Evolutionary conservation across 2,113 vertebrate genomes (phyloP).

Genomic region (Tachycineta bicolor): DNA sequence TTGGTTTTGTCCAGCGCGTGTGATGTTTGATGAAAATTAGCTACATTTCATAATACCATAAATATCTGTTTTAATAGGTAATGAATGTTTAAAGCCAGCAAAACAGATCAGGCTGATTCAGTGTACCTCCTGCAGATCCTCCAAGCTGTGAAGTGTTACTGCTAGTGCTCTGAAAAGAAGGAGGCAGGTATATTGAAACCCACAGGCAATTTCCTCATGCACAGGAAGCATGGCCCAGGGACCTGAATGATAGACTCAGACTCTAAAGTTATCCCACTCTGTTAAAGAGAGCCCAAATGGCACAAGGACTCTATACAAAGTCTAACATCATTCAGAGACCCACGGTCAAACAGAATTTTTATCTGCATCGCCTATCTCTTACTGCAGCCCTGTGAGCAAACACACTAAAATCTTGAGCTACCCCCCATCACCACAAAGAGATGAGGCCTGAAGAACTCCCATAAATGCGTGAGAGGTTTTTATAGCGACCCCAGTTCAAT

Average conservation of each 20-base stretch:
- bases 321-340: background rate
- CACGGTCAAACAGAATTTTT: background rate
- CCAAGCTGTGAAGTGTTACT: background rate
- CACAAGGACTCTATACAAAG: background rate
- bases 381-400: background rate
- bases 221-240: background rate
- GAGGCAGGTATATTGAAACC: background rate
- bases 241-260: background rate
- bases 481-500: background rate
- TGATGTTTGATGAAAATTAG: background rate
- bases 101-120: background rate
- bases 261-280: background rate
- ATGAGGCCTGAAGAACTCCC: background rate
- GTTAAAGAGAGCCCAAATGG: background rate
- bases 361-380: background rate
- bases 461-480: background rate
- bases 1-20: background rate
- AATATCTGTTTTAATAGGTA: background rate
- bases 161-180: background rate
- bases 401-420: background rate
- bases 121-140: background rate
- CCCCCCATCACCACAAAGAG: background rate
- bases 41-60: background rate
- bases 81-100: background rate
- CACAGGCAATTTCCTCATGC: background rate